Base-by-base conservation (phyloP, 2,888 invertebrate species). In the Tricholauxania praeusta region DNA sequence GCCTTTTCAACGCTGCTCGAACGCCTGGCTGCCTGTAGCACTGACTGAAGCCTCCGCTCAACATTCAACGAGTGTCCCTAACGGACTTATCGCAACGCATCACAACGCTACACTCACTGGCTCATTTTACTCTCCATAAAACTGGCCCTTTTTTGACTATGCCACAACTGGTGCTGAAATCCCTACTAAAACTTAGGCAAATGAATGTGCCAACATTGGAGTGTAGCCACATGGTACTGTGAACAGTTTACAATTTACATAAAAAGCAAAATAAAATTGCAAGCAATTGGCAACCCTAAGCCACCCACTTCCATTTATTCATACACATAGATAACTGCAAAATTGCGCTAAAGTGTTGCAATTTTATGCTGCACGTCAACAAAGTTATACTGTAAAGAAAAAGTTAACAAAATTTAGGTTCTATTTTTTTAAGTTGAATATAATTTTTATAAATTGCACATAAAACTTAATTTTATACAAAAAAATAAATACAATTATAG, bases 1-100 rank as follows among this genome's bases (percentile, higher is more conserved):
- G 70, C 71, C 55, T 60, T 73, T 71, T 59, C 48, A 70, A 65
- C 59, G 73, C 69, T 72, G 51, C 66, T 71, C 55, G 65, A 71
- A 71, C 65, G 71, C 71, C 51, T 65, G 51, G 39, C 39, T 39
- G 39, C 39, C 39, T 39, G 10, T 10, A 7, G 2, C 8, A 39
- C 39, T 39, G 39, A 39, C 39, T 8, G 39, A 4, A 39, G 39
- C 39, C 39, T 39, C 39, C 10, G 39, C 10, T 39, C 39, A 6
- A 10, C 39, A 39, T 48, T 59, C 47, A 64, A 71, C 60, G 69
- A 60, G 60, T 15, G 48, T 22, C 49, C 65, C 65, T n/a, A 52
- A 12, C 17, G 64, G 53, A 63, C 17, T 59, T 8, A 62, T 14
- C 39, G 62, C 62, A 32, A 57, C 51, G 55, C 57, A 32, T 52